Conservation (phyloP, 2,797 vertebrate genomes). For the Moxostoma hubbsi region DNA sequence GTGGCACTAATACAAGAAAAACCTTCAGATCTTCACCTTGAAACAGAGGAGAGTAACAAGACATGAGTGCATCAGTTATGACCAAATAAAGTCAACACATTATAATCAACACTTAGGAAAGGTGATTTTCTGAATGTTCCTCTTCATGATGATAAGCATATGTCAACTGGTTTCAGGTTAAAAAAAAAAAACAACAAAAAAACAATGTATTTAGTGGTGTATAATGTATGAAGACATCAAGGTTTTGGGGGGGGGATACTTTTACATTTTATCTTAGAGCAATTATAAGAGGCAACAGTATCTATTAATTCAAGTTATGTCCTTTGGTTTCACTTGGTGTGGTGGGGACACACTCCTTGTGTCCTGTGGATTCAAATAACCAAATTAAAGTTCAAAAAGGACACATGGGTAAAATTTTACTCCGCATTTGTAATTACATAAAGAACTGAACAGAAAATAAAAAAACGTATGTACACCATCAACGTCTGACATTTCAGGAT, state of each 20-base stretch:
- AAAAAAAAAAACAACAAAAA: too few relatives aligned
- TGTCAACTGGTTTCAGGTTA: slow-evolving; percentile 29
- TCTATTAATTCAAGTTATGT: slow-evolving; percentile 39
- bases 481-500: neutral
- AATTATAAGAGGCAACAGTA: slow-evolving; percentile 35
- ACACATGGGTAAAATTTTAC: neutral
- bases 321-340: slow-evolving; percentile 73
- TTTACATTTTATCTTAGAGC: slow-evolving; percentile 29
- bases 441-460: neutral
- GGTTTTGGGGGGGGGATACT: neutral
- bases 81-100: slow-evolving; percentile 66
- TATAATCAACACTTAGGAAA: slow-evolving; percentile 53
- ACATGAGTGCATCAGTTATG: slow-evolving; percentile 66
- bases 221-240: slow-evolving; percentile 27
- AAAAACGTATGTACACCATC: neutral
- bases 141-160: slow-evolving; percentile 1
- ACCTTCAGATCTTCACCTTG: slow-evolving; percentile 57
- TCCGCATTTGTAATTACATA: slow-evolving; percentile 12
- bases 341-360: slow-evolving; percentile 53
- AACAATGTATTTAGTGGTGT: slow-evolving; percentile 1
- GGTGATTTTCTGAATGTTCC: neutral
- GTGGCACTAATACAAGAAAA: slow-evolving; percentile 68
- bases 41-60: slow-evolving; percentile 58
- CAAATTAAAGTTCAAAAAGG: slow-evolving; percentile 6
- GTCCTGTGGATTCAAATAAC: slow-evolving; percentile 47